A percentile compares a stretch with the other conserved stretches of the same genome.
These are phyloP conservation scores for Altica lythri DNA, from an alignment of 2,888 invertebrate genomes.

Conservation along the genomic window DNA sequence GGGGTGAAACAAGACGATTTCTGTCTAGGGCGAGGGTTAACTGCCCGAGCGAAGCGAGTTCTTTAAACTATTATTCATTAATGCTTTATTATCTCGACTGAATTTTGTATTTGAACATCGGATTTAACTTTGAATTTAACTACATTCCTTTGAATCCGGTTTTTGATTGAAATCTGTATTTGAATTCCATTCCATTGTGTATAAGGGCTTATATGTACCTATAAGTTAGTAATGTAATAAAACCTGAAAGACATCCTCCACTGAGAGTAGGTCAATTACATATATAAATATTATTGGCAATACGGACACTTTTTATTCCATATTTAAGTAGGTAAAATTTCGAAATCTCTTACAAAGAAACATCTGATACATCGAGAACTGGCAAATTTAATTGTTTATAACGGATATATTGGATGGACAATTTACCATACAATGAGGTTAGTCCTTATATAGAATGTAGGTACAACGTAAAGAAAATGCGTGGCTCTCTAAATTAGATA, in stretches of 20 bases:
- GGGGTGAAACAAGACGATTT: too few relatives aligned
- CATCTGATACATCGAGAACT: constrained; percentile 24
- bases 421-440: constrained; percentile 38
- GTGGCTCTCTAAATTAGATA: constrained; percentile 27
- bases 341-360: constrained; percentile 21
- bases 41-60: too few relatives aligned
- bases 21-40: too few relatives aligned
- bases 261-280: constrained; percentile 1
- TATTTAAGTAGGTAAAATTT: constrained; percentile 22
- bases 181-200: too few relatives aligned
- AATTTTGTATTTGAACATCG: too few relatives aligned
- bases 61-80: too few relatives aligned
- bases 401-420: constrained; percentile 27
- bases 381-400: constrained; percentile 30
- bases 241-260: not conserved
- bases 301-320: constrained; percentile 13
- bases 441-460: constrained; percentile 31
- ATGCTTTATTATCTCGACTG: too few relatives aligned
- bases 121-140: too few relatives aligned
- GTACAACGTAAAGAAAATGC: constrained; percentile 28
- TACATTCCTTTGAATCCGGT: too few relatives aligned
- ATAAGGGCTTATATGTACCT: too few relatives aligned
- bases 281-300: constrained; percentile 12
- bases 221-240: too few relatives aligned
- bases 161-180: too few relatives aligned